These are phyloP conservation scores for Gobionotothen gibberifrons DNA, from an alignment of 2,797 vertebrate species.

Conservation along the genomic window DNA sequence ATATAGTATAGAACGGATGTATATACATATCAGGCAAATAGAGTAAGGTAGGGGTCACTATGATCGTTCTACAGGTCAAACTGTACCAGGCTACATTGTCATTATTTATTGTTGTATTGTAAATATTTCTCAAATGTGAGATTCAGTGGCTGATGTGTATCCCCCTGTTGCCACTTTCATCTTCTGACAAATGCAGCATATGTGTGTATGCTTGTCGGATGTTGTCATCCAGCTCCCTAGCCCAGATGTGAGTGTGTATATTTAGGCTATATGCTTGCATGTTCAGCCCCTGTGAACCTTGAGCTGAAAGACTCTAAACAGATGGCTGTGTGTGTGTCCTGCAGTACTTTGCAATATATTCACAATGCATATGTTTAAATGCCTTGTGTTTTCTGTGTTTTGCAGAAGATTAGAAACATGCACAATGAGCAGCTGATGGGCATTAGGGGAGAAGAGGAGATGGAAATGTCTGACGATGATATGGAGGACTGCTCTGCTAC, in stretches of 20 bases:
- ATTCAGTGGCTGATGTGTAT: neutral
- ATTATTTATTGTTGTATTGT: too few relatives aligned
- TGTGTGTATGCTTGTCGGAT: neutral
- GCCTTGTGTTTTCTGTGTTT: slow-evolving; percentile 29
- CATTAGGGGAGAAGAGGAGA: slow-evolving; percentile 94
- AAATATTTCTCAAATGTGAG: neutral
- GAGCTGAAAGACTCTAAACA: slow-evolving; percentile 1
- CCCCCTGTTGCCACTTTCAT: neutral
- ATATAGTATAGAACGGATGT: slow-evolving; percentile 26
- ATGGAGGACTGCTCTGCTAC: slow-evolving; percentile 84
- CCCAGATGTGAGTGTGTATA: slow-evolving; percentile 8
- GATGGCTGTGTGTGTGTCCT: neutral
- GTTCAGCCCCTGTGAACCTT: neutral
- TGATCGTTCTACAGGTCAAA: slow-evolving; percentile 19
- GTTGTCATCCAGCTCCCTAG: neutral
- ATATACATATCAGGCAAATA: neutral
- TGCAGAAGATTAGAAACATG: slow-evolving; percentile 94
- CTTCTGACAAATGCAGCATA: neutral
- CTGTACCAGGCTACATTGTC: neutral
- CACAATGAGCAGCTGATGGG: slow-evolving; percentile 96
- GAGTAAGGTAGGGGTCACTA: neutral
- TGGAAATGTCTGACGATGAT: slow-evolving; percentile 98
- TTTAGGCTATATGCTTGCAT: neutral
- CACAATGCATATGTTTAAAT: neutral
- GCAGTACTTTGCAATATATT: neutral